Conservation (phyloP, 2,797 vertebrate genomes). For the Petrocephalus schoutedeni region DNA sequence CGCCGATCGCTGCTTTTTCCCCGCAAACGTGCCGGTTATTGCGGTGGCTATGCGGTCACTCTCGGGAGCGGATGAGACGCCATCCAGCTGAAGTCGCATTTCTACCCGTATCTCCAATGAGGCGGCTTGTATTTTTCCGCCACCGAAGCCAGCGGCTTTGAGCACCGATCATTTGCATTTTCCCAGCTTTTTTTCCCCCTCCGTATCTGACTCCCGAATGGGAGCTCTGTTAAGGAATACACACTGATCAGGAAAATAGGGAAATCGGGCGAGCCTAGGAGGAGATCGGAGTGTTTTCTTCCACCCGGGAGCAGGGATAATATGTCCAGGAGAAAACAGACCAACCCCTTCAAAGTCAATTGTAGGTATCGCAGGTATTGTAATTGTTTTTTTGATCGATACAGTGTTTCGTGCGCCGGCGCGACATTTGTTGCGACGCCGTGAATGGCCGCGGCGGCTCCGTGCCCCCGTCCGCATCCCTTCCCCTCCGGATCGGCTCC, state of each 20-base stretch:
- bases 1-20: conserved; percentile 18
- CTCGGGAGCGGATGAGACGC: conserved; percentile 13
- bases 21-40: conserved; percentile 42
- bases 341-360: conserved; percentile 98
- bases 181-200: conserved; percentile 21
- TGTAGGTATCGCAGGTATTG: conserved; percentile 82
- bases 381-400: conserved; percentile 38
- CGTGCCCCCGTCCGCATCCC: not conserved
- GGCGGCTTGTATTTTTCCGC: conserved; percentile 17
- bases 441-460: not conserved
- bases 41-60: not conserved
- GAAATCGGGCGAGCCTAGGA: conserved; percentile 40
- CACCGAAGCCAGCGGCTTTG: conserved; percentile 28
- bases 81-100: conserved; percentile 5
- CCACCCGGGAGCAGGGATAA: conserved; percentile 60
- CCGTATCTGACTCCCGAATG: conserved; percentile 13
- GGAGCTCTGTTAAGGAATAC: conserved; percentile 35
- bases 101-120: conserved; percentile 28
- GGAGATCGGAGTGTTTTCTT: conserved; percentile 47
- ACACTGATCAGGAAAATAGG: conserved; percentile 31
- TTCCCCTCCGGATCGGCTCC: not conserved
- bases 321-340: conserved; percentile 99
- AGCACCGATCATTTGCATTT: conserved; percentile 24
- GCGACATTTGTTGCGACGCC: not conserved
- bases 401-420: not conserved